Evolutionary conservation across 2,888 invertebrate genomes (phyloP).

Genomic region (Ectemnius cavifrons): DNA sequence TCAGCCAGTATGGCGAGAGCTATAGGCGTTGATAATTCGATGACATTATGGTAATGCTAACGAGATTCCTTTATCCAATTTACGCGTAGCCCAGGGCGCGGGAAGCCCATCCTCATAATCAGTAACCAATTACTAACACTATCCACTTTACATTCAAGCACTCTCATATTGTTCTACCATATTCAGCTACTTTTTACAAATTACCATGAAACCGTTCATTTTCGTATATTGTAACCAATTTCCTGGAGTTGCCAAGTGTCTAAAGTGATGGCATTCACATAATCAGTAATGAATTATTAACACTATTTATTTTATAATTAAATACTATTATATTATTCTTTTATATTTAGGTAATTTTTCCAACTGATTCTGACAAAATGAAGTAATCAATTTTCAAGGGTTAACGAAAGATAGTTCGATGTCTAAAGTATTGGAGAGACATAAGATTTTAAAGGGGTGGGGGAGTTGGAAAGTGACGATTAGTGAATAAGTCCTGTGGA

Average conservation of each 20-base stretch:
- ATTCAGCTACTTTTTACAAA: no score
- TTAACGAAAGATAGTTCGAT: no score
- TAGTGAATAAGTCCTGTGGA: constrained; percentile 56
- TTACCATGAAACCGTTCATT: no score
- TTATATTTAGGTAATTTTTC: no score
- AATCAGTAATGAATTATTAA: not conserved
- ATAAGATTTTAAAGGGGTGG: constrained; percentile 14
- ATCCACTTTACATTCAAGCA: constrained; percentile 19
- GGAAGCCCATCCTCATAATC: constrained; percentile 6
- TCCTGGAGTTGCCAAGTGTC: no score
- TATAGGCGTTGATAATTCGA: constrained; percentile 61
- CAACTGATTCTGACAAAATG: no score
- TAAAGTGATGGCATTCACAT: not conserved
- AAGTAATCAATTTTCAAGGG: no score
- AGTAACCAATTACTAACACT: constrained; percentile 9
- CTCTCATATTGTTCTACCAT: no score
- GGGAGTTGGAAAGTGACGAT: constrained; percentile 45
- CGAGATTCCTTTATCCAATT: constrained; percentile 50
- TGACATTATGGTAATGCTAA: constrained; percentile 59
- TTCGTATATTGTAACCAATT: no score
- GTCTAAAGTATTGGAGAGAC: not conserved
- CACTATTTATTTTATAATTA: constrained; percentile 15
- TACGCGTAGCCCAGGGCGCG: constrained; percentile 19
- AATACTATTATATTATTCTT: not conserved
- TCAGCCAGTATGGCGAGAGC: constrained; percentile 1